Base-by-base conservation (phyloP, 2,797 vertebrate species). In the Erethizon dorsatum region DNA sequence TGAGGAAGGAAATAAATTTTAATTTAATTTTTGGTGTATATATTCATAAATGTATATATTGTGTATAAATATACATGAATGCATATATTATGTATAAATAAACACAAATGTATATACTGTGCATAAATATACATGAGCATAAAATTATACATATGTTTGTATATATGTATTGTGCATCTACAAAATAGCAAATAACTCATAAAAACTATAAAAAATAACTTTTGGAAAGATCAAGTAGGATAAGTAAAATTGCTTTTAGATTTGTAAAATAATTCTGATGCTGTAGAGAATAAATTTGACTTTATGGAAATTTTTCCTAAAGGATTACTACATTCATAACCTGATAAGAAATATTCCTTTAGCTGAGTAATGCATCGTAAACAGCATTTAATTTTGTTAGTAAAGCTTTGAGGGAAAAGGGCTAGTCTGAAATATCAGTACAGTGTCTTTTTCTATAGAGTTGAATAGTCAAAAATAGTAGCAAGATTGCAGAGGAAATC, bases 221-320 rank as follows among this genome's bases (percentile, higher is more conserved):
- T 92, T 22, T 69, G 18, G 28, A 89, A 96, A 78, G 83, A 63
- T 77, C 15, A 56, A 52, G 5, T 86, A 17, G 88, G 59, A 22
- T 45, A 93, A 73, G 5, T 88, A 78, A 83, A 95, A 93, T 75
- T 92, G 45, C 45, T 88, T 94, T 87, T 61, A 86, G 65, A 28
- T 82, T 94, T 96, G 10, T 50, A 80, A 97, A 6, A 22, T 77
- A 93, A 92, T 93, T 91, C 9, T 88, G 73, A 91, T 33, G 13
- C 13, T 83, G 4, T 5, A 75, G 41, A 28, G 50, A 93, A 86
- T 86, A 88, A 78, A 94, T 89, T 57, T 91, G 31, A 26, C 57
- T 96, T 91, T 85, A 75, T 41, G 37, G 12, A 82, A 86, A 88
- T 33, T 18, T 84, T 88, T 77, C 31, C 52, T 77, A 82, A 77